Evolutionary conservation across 1,140 invertebrate genomes (phyloP), one percentile per base, ranked within the genome.

Genomic region (Telenomus remus): DNA sequence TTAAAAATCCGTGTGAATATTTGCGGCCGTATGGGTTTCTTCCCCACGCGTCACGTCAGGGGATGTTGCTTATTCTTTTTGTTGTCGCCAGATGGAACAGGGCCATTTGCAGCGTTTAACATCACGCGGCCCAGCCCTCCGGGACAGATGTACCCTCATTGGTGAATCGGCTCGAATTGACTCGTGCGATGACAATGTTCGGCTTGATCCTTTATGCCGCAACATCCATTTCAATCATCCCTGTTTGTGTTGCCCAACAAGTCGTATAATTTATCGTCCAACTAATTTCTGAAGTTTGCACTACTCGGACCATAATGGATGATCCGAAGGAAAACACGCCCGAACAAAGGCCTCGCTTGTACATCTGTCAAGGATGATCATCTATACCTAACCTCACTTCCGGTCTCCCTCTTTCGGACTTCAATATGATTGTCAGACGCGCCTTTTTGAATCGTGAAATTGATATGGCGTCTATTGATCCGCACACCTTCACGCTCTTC

Each of bases 101-200:
- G 65, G 59, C 77, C 64, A 79, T 76, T 79, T 79, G 64, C 64
- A 50, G 49, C 63, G 68, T 78, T 71, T 71, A 78, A 70, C 75
- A 64, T 68, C 39, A 39, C 39, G 43, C 14, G 39, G 66, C 53
- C 60, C 73, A 61, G 68, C 68, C 68, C 72, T 76, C 60, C 70
- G 15, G 56, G 61, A 69, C 70, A 78, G 63, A 78, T 75, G 66
- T 66, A 78, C 43, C 65, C 66, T 71, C 27, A 71, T 79, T 79
- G 76, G 76, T 47, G 76, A 71, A 69, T 72, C 60, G 72, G 12
- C 50, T 49, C 44, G 55, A 75, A 79, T 75, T 75, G 57, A 70
- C 71, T 79, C 68, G 68, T 77, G 74, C 68, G 74, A 61, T 61
- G 74, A 76, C 66, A 71, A 76, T 76, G 61, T 65, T 50, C 34